These are phyloP conservation scores for Drosophila rufa DNA, from an alignment of 1,140 invertebrate genomes.

Conservation along the genomic window DNA sequence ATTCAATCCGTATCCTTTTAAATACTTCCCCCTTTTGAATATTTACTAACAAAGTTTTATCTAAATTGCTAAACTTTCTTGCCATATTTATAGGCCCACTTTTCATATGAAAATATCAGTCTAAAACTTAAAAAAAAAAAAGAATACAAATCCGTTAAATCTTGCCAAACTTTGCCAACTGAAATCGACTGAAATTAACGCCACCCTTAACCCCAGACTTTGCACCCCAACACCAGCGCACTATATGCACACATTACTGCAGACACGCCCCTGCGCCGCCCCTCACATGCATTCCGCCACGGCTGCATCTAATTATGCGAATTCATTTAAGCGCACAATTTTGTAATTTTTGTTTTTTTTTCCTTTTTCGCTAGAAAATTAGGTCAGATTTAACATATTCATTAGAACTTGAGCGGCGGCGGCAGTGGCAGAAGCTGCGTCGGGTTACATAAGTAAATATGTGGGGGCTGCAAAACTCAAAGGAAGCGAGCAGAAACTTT, in stretches of 20 bases:
- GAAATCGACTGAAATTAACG: constrained; percentile 24
- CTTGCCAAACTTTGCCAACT: constrained; percentile 17
- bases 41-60: constrained; percentile 4
- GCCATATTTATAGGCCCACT: background rate
- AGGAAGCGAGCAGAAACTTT: constrained; percentile 60
- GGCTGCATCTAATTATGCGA: constrained; percentile 78
- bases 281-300: constrained; percentile 1
- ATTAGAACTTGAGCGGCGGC: constrained; percentile 62
- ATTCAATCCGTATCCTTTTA: background rate
- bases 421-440: constrained; percentile 12
- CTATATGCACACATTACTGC: constrained; percentile 32
- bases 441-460: constrained; percentile 28
- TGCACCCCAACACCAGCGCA: constrained; percentile 1
- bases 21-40: background rate
- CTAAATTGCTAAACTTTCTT: constrained; percentile 21
- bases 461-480: constrained; percentile 42
- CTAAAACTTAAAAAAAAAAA: background rate
- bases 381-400: constrained; percentile 83
- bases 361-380: constrained; percentile 53
- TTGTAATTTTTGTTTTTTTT: constrained; percentile 39
- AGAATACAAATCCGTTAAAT: background rate
- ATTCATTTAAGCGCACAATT: constrained; percentile 75
- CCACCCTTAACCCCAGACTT: background rate
- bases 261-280: constrained; percentile 6
- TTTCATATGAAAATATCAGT: constrained; percentile 2